A percentile compares a stretch with the other conserved stretches of the same genome.
These are phyloP conservation scores for Lepus europaeus DNA, from an alignment of 2,113 vertebrate genomes.

Conservation along the genomic window DNA sequence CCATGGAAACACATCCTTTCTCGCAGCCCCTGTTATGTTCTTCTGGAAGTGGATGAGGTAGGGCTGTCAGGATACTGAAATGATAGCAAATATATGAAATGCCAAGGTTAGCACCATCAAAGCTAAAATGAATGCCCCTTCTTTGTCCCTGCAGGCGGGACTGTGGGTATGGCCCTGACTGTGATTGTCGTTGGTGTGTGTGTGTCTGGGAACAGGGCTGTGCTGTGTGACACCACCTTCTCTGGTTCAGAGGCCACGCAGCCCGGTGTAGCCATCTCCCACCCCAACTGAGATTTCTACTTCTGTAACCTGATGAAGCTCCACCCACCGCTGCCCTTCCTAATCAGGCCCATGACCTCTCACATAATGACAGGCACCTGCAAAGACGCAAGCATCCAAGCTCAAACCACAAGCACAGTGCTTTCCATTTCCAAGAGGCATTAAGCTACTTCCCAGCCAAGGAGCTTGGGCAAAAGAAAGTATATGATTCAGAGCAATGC, in stretches of 20 bases:
- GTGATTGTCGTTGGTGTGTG: neutral
- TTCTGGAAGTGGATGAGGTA: neutral
- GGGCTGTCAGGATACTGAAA: neutral
- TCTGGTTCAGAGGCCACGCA: neutral
- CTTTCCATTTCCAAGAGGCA: neutral
- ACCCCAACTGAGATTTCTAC: neutral
- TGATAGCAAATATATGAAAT: neutral
- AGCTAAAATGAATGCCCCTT: neutral
- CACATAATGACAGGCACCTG: neutral
- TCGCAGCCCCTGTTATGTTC: neutral
- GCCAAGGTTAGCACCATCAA: neutral
- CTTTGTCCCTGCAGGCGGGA: neutral
- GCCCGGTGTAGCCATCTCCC: neutral
- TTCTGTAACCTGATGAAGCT: constrained; percentile 20
- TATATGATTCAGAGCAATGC: constrained; percentile 63
- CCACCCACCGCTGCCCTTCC: neutral
- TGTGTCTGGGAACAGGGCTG: neutral
- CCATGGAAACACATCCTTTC: neutral
- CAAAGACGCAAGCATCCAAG: neutral
- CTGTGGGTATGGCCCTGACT: neutral
- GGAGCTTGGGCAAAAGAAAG: constrained; percentile 68
- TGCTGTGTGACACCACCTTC: neutral
- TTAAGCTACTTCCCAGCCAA: constrained; percentile 15
- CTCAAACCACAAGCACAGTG: neutral
- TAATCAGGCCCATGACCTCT: neutral